Evolutionary conservation across 2,888 invertebrate genomes (phyloP), one percentile per base, ranked within the genome.

Genomic region (Ophion ellenae): DNA sequence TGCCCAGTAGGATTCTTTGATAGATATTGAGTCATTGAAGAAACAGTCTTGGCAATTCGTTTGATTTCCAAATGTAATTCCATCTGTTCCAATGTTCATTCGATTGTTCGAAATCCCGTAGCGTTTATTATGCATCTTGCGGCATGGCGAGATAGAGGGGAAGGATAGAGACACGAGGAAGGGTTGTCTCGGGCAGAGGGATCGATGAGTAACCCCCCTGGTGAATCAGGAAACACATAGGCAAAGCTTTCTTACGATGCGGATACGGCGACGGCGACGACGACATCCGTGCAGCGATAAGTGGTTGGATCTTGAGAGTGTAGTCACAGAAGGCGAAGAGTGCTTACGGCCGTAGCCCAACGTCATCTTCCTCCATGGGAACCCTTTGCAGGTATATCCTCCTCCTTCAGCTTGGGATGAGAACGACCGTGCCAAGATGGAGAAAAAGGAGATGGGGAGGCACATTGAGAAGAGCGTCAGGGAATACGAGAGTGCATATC

Each of bases 261-360:
- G 81, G 64, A 32, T 69, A 67, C 66, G 74, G 67, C 75, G 80
- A 66, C 36, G 76, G 69, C 76, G 76, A 76, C 36, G 66, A 80
- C 76, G 64, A 57, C 57, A 87, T 75, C 36, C 67, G 88, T 87
- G 86, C 79, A 83, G 87, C 84, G 87, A 87, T 86, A 87, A 90
- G 88, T 87, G 90, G 90, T 90, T 89, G 90, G 88, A 90, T 89
- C 90, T 93, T 89, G 90, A 93, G 93, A 92, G 91, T 92, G 91
- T 89, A 91, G 91, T 92, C 92, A 92, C 92, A 90, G 91, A 91
- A 90, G 90, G 91, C 90, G 90, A 24, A 91, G 91, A 91, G 91
- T 92, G 91, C 91, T 93, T 90, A 47, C 59, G 90, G 89, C 32
- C 78, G 89, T 89, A 75, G 69, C 89, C 88, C 89, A 90, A 89